These are phyloP conservation scores for Pipa parva DNA, from an alignment of 2,113 vertebrate genomes.

Conservation along the genomic window DNA sequence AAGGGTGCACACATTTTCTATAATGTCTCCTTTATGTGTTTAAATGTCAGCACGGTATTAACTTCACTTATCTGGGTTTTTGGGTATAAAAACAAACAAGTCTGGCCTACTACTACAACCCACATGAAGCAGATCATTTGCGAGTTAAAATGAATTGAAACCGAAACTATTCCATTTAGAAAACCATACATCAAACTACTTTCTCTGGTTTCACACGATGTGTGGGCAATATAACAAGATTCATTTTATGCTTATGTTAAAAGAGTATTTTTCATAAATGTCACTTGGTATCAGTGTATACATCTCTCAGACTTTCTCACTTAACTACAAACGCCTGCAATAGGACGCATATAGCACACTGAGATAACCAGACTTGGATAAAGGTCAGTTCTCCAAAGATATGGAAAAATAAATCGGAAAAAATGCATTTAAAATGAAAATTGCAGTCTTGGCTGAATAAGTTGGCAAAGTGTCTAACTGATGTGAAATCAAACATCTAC, in stretches of 20 bases:
- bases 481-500: too few relatives aligned
- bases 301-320: neutral
- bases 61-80: too few relatives aligned
- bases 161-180: constrained; percentile 5
- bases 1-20: too few relatives aligned
- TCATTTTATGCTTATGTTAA: neutral
- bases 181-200: constrained; percentile 6
- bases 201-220: constrained; percentile 17
- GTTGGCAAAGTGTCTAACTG: too few relatives aligned
- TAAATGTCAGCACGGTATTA: neutral
- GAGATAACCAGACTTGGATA: neutral
- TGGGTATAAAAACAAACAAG: neutral
- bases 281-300: neutral
- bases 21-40: too few relatives aligned
- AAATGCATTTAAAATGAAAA: too few relatives aligned
- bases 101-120: neutral
- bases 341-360: neutral
- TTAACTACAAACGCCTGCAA: neutral
- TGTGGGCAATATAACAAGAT: neutral
- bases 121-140: neutral
- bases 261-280: neutral
- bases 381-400: too few relatives aligned
- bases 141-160: constrained; percentile 14
- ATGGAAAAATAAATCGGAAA: too few relatives aligned
- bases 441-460: too few relatives aligned